phyloP scores from a whole-genome alignment of 2,888 invertebrate genomes.

The Pharmacophagus antenor region DNA sequence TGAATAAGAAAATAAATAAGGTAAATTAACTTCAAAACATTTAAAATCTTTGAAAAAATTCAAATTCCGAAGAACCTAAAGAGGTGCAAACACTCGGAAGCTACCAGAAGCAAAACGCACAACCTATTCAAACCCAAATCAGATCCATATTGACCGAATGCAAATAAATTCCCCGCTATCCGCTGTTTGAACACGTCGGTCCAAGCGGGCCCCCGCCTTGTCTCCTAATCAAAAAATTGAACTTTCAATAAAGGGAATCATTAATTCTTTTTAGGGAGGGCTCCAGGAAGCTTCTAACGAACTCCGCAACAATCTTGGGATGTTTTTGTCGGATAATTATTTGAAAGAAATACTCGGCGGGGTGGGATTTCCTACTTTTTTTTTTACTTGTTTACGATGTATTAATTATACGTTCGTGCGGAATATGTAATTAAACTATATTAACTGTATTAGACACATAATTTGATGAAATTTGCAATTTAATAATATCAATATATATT shows the following conservation, averaged over 20 bases:
- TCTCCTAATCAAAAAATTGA: slow-evolving; percentile 85
- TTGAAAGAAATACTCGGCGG: slow-evolving; percentile 48
- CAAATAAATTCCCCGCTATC: slow-evolving; percentile 75
- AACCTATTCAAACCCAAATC: slow-evolving; percentile 55
- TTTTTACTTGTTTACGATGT: slow-evolving; percentile 40
- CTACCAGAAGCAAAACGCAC: slow-evolving; percentile 31
- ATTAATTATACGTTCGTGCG: slow-evolving; percentile 4
- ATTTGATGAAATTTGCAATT: no score
- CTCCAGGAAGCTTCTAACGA: slow-evolving; percentile 63
- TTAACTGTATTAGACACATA: no score
- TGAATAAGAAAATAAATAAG: no score
- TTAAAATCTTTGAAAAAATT: neutral
- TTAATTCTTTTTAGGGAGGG: slow-evolving; percentile 82
- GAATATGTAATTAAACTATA: neutral
- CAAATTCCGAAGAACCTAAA: neutral
- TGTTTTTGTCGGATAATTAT: slow-evolving; percentile 75
- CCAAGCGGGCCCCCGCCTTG: slow-evolving; percentile 39
- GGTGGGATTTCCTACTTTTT: slow-evolving; percentile 3
- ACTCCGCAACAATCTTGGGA: slow-evolving; percentile 66
- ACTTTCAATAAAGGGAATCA: slow-evolving; percentile 87
- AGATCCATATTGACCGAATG: slow-evolving; percentile 72
- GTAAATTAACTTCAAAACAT: neutral
- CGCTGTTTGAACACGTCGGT: slow-evolving; percentile 56
- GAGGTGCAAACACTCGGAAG: slow-evolving; percentile 4
- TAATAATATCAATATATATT: no score